A percentile compares a stretch with the other conserved stretches of the same genome.
phyloP scores from a whole-genome alignment of 2,113 vertebrate species.

The Cavia porcellus region DNA sequence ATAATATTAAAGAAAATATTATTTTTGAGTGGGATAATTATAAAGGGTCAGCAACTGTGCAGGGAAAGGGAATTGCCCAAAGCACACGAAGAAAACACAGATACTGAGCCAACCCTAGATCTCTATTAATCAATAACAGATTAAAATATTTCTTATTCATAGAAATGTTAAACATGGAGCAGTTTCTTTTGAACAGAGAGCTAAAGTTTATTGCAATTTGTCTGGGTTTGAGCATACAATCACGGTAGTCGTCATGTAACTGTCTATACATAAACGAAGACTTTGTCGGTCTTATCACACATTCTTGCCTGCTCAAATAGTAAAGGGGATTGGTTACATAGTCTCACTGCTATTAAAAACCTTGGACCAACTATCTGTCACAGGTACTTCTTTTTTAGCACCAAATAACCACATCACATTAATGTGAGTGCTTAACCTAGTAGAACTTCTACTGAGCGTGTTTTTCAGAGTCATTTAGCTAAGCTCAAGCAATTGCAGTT shows the following conservation, averaged over 20 bases:
- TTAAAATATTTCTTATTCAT: not conserved
- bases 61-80: not conserved
- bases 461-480: not conserved
- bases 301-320: not conserved
- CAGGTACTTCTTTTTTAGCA: not conserved
- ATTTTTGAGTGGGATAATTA: conserved; percentile 17
- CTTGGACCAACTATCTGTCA: not conserved
- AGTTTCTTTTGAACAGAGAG: not conserved
- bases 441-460: too few species aligned
- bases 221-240: not conserved
- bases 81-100: not conserved
- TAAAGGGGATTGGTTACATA: not conserved
- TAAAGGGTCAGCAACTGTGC: not conserved
- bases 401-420: not conserved
- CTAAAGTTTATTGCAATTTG: not conserved
- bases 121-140: not conserved
- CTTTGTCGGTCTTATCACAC: not conserved
- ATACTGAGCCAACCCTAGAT: not conserved
- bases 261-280: not conserved
- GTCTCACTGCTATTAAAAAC: not conserved
- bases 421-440: not conserved
- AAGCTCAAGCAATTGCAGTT: not conserved
- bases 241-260: not conserved
- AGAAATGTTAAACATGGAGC: not conserved
- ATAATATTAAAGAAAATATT: conserved; percentile 5